These are phyloP conservation scores for Falco novaeseelandiae DNA, from an alignment of 2,797 vertebrate genomes.

Conservation along the genomic window DNA sequence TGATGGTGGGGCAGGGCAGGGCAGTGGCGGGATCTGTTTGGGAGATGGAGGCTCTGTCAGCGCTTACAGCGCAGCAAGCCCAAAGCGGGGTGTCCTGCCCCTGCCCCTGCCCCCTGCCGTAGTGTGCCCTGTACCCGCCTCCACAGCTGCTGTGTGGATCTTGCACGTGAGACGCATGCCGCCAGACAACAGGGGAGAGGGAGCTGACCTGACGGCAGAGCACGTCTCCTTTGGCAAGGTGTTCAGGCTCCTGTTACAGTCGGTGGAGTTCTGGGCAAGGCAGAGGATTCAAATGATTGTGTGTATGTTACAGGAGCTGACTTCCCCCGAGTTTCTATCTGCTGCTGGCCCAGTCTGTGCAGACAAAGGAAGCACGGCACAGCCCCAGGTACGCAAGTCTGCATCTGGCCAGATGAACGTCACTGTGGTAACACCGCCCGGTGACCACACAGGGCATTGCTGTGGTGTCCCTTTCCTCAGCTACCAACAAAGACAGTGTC, in stretches of 20 bases:
- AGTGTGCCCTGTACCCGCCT: neutral
- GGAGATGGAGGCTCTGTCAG: neutral
- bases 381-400: neutral
- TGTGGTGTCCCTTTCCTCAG: neutral
- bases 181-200: neutral
- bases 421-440: neutral
- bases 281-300: neutral
- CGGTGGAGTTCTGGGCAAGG: neutral
- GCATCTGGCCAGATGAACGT: neutral
- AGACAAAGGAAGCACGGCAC: neutral
- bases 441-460: neutral
- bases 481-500: neutral
- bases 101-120: neutral
- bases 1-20: rapidly evolving
- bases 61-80: neutral
- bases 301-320: neutral
- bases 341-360: neutral
- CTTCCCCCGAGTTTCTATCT: neutral
- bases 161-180: neutral
- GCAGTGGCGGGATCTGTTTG: neutral
- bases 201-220: neutral
- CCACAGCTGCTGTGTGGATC: neutral
- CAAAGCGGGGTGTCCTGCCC: neutral
- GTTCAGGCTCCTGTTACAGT: neutral
- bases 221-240: neutral